Evolutionary conservation across 64 coral and sea anemone genomes (phyloP).

Genomic region (Montipora cactus): DNA sequence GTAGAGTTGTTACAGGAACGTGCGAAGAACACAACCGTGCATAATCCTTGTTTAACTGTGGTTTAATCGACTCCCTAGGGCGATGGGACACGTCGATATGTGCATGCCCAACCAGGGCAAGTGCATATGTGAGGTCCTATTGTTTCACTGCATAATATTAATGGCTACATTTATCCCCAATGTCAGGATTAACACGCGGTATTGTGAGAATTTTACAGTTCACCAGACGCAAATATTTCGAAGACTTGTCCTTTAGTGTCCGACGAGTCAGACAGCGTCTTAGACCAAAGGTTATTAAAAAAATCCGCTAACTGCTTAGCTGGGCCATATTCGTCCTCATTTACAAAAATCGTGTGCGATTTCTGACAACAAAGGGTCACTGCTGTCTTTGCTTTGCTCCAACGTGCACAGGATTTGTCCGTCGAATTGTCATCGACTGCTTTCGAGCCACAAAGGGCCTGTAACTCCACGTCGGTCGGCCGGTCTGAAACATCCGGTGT

Average conservation of each 20-base stretch:
- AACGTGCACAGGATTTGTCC: conserved; percentile 9
- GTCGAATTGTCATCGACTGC: not conserved
- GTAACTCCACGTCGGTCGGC: too few relatives aligned
- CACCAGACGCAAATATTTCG: conserved; percentile 44
- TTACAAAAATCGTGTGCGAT: conserved; percentile 26
- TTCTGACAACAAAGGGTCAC: conserved; percentile 49
- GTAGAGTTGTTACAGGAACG: too few relatives aligned
- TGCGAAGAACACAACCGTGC: too few relatives aligned
- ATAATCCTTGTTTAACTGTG: not conserved
- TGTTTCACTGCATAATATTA: too few relatives aligned
- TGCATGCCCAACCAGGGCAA: conserved; percentile 9
- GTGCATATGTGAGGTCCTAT: too few relatives aligned
- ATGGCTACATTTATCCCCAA: too few relatives aligned
- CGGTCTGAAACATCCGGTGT: too few relatives aligned
- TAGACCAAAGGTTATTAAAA: conserved; percentile 29
- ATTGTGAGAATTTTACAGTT: conserved; percentile 32
- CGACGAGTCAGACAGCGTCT: conserved; percentile 12
- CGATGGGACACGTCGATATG: conserved; percentile 32
- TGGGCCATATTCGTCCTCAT: conserved; percentile 16
- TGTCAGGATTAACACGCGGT: too few relatives aligned
- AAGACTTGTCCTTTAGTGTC: conserved; percentile 37
- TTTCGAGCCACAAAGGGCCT: too few relatives aligned
- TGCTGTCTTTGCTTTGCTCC: conserved; percentile 28
- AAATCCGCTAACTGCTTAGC: conserved; percentile 16
- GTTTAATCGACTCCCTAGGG: conserved; percentile 42